Evolutionary conservation across 2,797 vertebrate species (phyloP).

Genomic region (Falco novaeseelandiae): DNA sequence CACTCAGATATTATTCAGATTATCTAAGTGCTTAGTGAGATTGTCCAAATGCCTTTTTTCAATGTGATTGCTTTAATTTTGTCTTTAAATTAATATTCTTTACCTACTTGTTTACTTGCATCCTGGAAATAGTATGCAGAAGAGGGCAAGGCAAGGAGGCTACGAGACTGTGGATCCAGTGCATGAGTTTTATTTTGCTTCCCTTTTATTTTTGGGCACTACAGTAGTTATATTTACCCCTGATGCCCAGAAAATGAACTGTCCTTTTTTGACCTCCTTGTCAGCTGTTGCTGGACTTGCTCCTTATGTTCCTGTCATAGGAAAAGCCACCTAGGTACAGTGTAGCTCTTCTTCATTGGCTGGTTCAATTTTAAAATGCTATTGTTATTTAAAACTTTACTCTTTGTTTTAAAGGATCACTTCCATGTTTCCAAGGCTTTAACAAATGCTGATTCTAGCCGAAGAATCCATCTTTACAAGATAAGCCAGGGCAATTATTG

Average conservation of each 20-base stretch:
- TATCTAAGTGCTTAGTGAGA: background rate
- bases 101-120: background rate
- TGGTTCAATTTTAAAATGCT: background rate
- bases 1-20: background rate
- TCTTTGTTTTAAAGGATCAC: background rate
- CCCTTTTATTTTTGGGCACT: background rate
- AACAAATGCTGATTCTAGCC: constrained; percentile 6
- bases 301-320: background rate
- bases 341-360: background rate
- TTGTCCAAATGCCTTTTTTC: background rate
- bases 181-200: background rate
- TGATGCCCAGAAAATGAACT: background rate
- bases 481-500: constrained; percentile 6
- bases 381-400: background rate
- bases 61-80: background rate
- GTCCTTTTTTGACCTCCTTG: background rate
- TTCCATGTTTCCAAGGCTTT: constrained; percentile 24
- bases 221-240: background rate
- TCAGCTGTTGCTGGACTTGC: background rate
- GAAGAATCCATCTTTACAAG: constrained; percentile 27
- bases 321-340: background rate
- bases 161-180: background rate
- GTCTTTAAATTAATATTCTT: background rate
- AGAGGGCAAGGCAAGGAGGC: background rate
- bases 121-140: background rate